Base-by-base conservation (phyloP, 2,888 invertebrate genomes). In the Sylvicola cinctus region DNA sequence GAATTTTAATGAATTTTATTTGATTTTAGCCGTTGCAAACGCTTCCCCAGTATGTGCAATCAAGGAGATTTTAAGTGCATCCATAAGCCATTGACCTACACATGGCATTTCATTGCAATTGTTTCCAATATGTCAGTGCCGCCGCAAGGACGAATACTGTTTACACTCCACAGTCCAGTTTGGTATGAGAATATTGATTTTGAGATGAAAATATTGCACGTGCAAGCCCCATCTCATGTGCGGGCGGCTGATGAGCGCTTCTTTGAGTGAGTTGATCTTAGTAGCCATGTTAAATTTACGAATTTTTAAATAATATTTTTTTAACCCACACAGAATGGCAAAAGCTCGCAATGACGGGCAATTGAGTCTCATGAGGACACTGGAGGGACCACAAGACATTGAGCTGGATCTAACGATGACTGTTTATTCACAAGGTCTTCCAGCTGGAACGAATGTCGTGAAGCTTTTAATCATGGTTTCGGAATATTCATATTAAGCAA, bases 101-200 rank as follows among this genome's bases (percentile, higher is more conserved):
- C 87, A 23, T 90, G 78, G 62, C 90, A 93, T 58, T 95, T 85
- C 56, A 80, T 96, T 45, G 83, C 90, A 1, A 75, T 96, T 47
- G 81, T 85, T 0, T 80, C 88, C 16, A 78, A 83, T 50, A 61
- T 83, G 35, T 74, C 74, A 34, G 65, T 87, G 27, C 74, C 79
- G 0, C 54, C 54, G 3, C 49, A 53, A 32, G 58, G 57, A 6
- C 48, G 55, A 26, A 79, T 83, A 35, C 62, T 95, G 7, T 93
- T 95, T 57, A 84, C 84, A 7, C 79, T 95, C 68, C 66, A 78
- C 16, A 88, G 88, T 0, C 84, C 84, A 0, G 60, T 65, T 26
- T 75, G 75, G 65, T 61, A 68, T 4, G 66, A 68, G 17, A 74
- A 79, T 3, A 74, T 80, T 36, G 70, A 73, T 39, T 93, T 91